Conservation (phyloP, 2,888 invertebrate species). For the Macrosoma leucophasiata region DNA sequence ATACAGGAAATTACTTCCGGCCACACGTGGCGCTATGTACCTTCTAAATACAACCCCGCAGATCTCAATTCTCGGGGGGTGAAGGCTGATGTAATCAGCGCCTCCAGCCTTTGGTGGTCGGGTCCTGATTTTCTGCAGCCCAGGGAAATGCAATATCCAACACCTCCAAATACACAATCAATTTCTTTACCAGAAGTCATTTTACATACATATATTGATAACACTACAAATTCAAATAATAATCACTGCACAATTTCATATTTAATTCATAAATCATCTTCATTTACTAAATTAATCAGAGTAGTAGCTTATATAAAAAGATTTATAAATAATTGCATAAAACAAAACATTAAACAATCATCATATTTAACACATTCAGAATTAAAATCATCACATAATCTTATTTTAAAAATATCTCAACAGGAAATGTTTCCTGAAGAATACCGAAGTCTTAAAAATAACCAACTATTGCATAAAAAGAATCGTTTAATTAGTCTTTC, state of each 20-base stretch:
- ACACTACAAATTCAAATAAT: constrained; percentile 1
- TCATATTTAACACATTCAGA: constrained; percentile 8
- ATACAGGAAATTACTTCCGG: constrained; percentile 6
- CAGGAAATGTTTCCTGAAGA: constrained; percentile 12
- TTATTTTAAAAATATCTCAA: constrained; percentile 10
- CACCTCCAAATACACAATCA: constrained; percentile 1
- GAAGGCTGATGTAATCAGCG: constrained; percentile 16
- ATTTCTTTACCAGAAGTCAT: constrained; percentile 1
- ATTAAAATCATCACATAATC: constrained; percentile 11
- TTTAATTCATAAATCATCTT: too few species aligned
- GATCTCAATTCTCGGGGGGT: constrained; percentile 12
- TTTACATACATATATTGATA: constrained; percentile 3
- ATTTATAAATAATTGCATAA: constrained; percentile 11
- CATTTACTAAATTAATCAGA: too few species aligned
- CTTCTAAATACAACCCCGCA: constrained; percentile 9
- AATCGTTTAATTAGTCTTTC: constrained; percentile 10
- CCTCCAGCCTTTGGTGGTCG: constrained; percentile 13
- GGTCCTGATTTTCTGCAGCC: constrained; percentile 6
- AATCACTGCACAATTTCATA: too few species aligned
- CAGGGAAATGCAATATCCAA: constrained; percentile 7
- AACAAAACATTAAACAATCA: constrained; percentile 5
- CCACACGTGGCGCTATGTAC: constrained; percentile 9
- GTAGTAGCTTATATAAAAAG: too few species aligned
- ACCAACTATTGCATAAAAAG: constrained; percentile 8
- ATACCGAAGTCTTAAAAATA: constrained; percentile 6